These are phyloP conservation scores for Diadegma fenestrale DNA, from an alignment of 2,888 invertebrate genomes.

Conservation along the genomic window DNA sequence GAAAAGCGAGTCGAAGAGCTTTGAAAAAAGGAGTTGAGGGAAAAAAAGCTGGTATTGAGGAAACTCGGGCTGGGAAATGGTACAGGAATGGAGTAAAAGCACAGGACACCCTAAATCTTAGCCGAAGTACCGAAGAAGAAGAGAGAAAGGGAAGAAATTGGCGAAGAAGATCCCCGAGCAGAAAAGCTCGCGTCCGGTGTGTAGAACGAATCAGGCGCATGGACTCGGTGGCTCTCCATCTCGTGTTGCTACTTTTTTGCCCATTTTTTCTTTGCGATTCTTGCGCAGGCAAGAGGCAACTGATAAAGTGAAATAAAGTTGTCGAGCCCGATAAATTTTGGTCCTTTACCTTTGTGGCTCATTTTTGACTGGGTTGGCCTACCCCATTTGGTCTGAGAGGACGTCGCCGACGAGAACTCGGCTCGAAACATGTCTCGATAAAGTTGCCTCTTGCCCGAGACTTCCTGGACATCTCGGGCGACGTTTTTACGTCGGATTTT, in stretches of 20 bases:
- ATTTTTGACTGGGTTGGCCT: not conserved
- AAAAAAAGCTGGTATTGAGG: conserved; percentile 10
- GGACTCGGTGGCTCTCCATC: conserved; percentile 26
- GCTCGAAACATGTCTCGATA: not conserved
- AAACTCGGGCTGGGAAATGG: conserved; percentile 27
- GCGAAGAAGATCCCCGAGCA: conserved; percentile 49
- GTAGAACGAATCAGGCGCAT: conserved; percentile 60
- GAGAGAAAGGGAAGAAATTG: conserved; percentile 35
- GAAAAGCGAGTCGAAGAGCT: conserved; percentile 20
- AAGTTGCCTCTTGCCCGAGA: too few species aligned
- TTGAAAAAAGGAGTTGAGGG: not conserved
- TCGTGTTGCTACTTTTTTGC: not conserved
- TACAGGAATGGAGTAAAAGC: conserved; percentile 34
- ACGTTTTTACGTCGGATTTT: not conserved
- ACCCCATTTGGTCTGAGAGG: not conserved
- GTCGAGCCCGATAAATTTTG: conserved; percentile 55
- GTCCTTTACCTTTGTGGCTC: conserved; percentile 2
- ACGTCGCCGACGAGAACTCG: not conserved
- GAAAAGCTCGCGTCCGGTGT: conserved; percentile 52
- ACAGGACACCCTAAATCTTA: conserved; percentile 50
- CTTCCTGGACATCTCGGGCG: too few species aligned
- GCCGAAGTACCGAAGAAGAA: not conserved
- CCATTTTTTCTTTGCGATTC: not conserved
- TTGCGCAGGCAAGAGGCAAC: conserved; percentile 21
- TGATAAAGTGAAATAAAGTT: conserved; percentile 68